Conservation (phyloP, 2,113 vertebrate species). For the Mohoua ochrocephala region DNA sequence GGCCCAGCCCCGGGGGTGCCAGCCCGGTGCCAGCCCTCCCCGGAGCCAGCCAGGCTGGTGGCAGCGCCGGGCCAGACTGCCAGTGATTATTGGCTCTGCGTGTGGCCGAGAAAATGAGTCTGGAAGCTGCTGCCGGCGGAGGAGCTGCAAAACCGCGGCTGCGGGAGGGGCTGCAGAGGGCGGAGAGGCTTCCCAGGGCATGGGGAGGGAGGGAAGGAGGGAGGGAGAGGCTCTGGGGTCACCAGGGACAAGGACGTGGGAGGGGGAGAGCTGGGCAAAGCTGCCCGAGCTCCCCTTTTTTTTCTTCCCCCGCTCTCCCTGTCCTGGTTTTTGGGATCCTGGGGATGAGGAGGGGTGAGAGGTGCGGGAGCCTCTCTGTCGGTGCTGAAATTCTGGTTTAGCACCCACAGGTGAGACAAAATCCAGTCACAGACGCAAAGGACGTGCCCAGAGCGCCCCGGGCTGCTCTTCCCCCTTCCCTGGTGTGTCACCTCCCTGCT, state of each 20-base stretch:
- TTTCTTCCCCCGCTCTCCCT: not conserved
- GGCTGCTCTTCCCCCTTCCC: not conserved
- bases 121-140: not conserved
- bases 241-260: not conserved
- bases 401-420: too few species aligned
- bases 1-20: not conserved
- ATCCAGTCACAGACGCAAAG: accelerated
- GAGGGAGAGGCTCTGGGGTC: not conserved
- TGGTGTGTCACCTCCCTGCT: not conserved
- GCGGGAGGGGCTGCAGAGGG: not conserved
- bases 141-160: not conserved
- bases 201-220: not conserved
- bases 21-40: not conserved
- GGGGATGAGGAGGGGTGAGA: not conserved
- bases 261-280: too few species aligned
- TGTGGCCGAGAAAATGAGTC: not conserved
- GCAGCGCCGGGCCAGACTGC: too few species aligned
- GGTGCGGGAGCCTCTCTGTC: not conserved
- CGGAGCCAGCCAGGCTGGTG: not conserved
- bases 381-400: not conserved
- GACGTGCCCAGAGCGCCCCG: accelerated
- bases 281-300: not conserved
- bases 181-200: not conserved
- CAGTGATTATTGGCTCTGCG: not conserved
- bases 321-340: not conserved